Evolutionary conservation across 1,140 invertebrate species (phyloP).

Genomic region (Lepidurus couesii): DNA sequence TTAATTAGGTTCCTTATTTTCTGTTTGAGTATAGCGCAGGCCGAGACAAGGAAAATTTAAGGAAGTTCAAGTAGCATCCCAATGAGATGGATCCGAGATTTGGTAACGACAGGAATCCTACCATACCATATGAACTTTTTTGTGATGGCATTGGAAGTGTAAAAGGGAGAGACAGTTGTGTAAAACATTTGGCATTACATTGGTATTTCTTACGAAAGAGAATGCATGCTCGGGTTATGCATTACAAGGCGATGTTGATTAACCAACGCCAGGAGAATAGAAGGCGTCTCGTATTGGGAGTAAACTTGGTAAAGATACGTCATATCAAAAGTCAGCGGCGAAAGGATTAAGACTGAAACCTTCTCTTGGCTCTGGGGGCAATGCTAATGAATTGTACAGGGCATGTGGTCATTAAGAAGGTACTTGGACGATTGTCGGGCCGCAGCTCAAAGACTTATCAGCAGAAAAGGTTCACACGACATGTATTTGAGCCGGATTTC

Average conservation of each 20-base stretch:
- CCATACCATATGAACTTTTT: not conserved
- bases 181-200: too few relatives aligned
- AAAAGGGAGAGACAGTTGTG: not conserved
- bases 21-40: not conserved
- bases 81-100: not conserved
- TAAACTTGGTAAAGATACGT: too few relatives aligned
- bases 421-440: not conserved
- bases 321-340: not conserved
- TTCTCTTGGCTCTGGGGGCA: not conserved
- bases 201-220: too few relatives aligned
- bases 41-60: not conserved
- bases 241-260: too few relatives aligned
- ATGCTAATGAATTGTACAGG: conserved; percentile 15
- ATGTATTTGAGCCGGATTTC: conserved; percentile 1
- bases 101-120: not conserved
- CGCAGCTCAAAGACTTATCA: not conserved
- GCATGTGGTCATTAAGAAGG: conserved; percentile 5
- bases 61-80: not conserved
- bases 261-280: too few relatives aligned
- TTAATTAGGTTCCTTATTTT: conserved; percentile 13
- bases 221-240: too few relatives aligned
- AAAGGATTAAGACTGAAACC: not conserved
- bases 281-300: too few relatives aligned
- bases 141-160: not conserved
- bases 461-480: conserved; percentile 10